phyloP scores from a whole-genome alignment of 2,888 invertebrate species.

The Cephus nigrinus region DNA sequence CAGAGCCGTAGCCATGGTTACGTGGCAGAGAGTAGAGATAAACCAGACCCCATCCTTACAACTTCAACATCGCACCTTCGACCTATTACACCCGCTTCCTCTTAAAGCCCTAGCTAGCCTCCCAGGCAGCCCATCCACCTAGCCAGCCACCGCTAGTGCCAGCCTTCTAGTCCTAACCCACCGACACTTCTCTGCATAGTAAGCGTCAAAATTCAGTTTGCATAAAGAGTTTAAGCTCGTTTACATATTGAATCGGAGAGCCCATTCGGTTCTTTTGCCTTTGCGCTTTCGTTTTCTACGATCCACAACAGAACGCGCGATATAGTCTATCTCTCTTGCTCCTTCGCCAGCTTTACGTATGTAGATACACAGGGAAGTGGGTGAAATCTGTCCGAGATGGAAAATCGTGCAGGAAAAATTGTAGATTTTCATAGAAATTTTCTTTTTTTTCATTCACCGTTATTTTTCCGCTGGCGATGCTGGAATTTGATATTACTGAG shows the following conservation, averaged over 20 bases:
- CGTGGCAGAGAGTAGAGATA: neutral
- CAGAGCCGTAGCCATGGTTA: neutral
- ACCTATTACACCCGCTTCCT: neutral
- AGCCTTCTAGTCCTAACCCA: neutral
- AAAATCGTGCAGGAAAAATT: too few relatives aligned
- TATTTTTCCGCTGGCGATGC: too few relatives aligned
- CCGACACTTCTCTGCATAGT: conserved; percentile 7
- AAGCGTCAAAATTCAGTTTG: conserved; percentile 42
- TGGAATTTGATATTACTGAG: too few relatives aligned
- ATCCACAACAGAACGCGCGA: too few relatives aligned
- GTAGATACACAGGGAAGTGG: too few relatives aligned
- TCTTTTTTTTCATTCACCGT: too few relatives aligned
- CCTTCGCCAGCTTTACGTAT: neutral
- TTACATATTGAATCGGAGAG: conserved; percentile 43
- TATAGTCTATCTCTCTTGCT: neutral
- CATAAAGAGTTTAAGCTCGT: conserved; percentile 45
- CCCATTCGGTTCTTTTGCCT: neutral
- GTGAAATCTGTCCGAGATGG: too few relatives aligned
- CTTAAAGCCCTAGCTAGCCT: neutral
- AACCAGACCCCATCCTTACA: neutral
- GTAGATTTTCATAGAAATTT: too few relatives aligned
- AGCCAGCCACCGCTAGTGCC: conserved; percentile 5
- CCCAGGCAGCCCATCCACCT: too few relatives aligned
- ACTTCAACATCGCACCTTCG: neutral
- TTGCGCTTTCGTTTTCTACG: neutral